Conservation (phyloP, 1,140 invertebrate species). For the Camponotus pennsylvanicus region DNA sequence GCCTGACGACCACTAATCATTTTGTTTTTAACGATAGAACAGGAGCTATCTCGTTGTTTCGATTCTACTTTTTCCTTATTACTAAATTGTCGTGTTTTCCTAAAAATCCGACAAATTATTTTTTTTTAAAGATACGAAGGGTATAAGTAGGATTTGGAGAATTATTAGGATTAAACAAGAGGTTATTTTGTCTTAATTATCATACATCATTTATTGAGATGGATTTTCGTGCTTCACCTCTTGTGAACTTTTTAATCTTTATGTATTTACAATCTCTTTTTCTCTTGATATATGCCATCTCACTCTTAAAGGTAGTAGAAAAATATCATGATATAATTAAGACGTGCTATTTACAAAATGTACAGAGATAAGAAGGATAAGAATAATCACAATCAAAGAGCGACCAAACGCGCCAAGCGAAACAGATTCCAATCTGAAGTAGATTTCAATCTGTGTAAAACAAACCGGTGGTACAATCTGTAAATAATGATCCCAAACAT, state of each 20-base stretch:
- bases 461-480: background rate
- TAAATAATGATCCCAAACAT: background rate
- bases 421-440: conserved; percentile 51
- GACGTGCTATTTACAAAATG: conserved; percentile 72
- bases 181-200: conserved; percentile 38
- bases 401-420: conserved; percentile 42
- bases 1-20: conserved; percentile 59
- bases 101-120: background rate
- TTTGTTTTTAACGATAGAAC: conserved; percentile 55
- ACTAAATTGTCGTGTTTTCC: conserved; percentile 41
- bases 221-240: conserved; percentile 24
- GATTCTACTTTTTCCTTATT: background rate
- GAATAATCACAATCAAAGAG: conserved; percentile 56
- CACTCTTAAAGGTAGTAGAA: conserved; percentile 81
- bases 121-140: background rate
- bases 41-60: conserved; percentile 43
- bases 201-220: conserved; percentile 67
- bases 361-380: conserved; percentile 62
- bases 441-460: background rate
- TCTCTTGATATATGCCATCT: conserved; percentile 52
- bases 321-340: conserved; percentile 85
- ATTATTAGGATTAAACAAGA: conserved; percentile 23
- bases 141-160: background rate
- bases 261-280: conserved; percentile 68
- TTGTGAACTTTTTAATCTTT: conserved; percentile 56